A percentile compares a stretch with the other conserved stretches of the same genome.
Evolutionary conservation across 2,113 vertebrate genomes (phyloP).

Genomic region (Syngnathus typhle): DNA sequence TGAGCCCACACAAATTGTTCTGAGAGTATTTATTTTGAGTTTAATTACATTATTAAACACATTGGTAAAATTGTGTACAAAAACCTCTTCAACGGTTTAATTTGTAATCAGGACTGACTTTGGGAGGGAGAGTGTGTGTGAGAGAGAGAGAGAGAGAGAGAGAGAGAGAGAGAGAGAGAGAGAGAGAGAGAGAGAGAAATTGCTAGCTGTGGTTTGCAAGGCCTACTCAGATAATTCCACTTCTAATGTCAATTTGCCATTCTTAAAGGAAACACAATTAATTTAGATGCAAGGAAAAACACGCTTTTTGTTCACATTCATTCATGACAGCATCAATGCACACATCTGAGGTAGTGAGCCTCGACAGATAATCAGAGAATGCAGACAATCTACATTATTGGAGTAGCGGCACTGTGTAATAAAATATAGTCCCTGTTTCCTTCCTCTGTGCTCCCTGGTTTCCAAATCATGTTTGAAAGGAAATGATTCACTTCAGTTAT

Average conservation of each 20-base stretch:
- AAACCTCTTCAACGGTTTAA: no score
- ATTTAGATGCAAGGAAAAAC: background rate
- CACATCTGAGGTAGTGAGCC: no score
- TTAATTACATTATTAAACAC: no score
- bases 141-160: no score
- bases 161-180: no score
- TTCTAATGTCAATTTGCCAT: background rate
- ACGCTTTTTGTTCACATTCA: background rate
- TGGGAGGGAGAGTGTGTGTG: no score
- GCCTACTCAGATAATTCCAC: background rate
- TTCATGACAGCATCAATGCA: background rate
- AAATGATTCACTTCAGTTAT: slow-evolving; percentile 20
- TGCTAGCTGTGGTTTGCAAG: background rate
- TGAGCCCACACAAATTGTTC: no score
- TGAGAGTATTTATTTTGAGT: no score
- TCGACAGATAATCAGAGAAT: no score
- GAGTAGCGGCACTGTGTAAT: background rate
- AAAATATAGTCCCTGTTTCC: background rate
- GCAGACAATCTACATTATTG: background rate
- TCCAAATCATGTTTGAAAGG: slow-evolving; percentile 23
- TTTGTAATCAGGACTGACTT: no score
- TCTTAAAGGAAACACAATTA: no score
- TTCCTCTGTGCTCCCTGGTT: background rate
- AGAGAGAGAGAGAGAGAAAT: background rate
- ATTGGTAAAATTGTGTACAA: no score